Conservation (phyloP, 2,888 invertebrate species). For the Lamellibrachia columna region DNA sequence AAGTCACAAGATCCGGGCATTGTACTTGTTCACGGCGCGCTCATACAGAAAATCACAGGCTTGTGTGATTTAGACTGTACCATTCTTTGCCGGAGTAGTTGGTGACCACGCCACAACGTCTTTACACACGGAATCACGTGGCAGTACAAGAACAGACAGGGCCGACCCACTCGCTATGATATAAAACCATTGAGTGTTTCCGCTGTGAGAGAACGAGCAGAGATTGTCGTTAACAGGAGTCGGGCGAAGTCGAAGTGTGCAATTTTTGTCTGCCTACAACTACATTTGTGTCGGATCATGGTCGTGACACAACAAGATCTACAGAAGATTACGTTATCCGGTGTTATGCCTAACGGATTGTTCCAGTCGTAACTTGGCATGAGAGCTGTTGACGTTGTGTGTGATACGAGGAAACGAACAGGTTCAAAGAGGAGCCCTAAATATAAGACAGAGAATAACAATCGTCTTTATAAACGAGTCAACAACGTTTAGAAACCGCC, state of each 20-base stretch:
- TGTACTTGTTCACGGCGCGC: background rate
- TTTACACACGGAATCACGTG: background rate
- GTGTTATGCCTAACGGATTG: background rate
- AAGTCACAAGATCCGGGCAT: background rate
- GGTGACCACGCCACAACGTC: background rate
- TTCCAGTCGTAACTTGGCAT: background rate
- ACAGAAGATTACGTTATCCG: background rate
- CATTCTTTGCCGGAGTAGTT: background rate
- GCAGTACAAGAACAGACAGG: background rate
- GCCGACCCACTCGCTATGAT: background rate
- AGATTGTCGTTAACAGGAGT: background rate
- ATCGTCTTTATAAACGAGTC: background rate
- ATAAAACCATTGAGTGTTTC: background rate
- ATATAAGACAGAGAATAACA: background rate
- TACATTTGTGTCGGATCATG: background rate
- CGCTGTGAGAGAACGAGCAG: background rate
- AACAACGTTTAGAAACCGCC: background rate
- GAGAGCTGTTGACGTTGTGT: background rate
- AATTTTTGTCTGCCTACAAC: background rate
- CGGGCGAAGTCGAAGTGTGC: background rate
- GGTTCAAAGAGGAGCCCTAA: background rate
- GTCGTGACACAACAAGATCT: background rate
- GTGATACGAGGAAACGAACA: background rate
- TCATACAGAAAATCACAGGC: background rate
- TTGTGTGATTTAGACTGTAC: background rate